Conservation (phyloP, 2,888 invertebrate genomes). For the Aporophyla nigra region DNA sequence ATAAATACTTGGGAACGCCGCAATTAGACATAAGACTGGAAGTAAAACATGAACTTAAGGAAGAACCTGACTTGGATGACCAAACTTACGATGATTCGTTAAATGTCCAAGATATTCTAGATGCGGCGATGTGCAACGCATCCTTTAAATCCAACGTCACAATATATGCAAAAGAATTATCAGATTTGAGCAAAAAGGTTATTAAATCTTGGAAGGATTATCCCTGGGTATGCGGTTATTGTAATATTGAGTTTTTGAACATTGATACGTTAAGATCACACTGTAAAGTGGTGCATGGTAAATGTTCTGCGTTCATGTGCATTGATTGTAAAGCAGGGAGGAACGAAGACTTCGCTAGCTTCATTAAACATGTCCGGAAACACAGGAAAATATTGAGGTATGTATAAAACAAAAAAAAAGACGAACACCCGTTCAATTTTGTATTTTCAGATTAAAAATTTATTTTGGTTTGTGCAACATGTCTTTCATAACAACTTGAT, state of each 20-base stretch:
- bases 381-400: constrained; percentile 92
- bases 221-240: constrained; percentile 84
- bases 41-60: constrained; percentile 82
- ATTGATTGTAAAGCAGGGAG: constrained; percentile 92
- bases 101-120: constrained; percentile 82
- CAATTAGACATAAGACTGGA: constrained; percentile 57
- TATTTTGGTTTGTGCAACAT: not conserved
- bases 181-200: constrained; percentile 73
- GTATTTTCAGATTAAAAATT: not conserved
- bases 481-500: too few relatives aligned
- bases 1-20: constrained; percentile 16
- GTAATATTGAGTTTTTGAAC: constrained; percentile 84
- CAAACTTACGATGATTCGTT: constrained; percentile 68
- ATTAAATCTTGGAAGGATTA: constrained; percentile 84
- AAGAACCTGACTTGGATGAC: constrained; percentile 74
- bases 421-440: not conserved
- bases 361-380: constrained; percentile 92
- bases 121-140: constrained; percentile 78
- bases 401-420: not conserved
- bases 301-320: constrained; percentile 92
- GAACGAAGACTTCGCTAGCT: constrained; percentile 92
- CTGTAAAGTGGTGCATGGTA: constrained; percentile 91
- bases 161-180: constrained; percentile 82
- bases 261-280: constrained; percentile 90
- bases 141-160: constrained; percentile 75